Evolutionary conservation across 2,888 invertebrate genomes (phyloP).

Genomic region (Phragmatobia fuliginosa): DNA sequence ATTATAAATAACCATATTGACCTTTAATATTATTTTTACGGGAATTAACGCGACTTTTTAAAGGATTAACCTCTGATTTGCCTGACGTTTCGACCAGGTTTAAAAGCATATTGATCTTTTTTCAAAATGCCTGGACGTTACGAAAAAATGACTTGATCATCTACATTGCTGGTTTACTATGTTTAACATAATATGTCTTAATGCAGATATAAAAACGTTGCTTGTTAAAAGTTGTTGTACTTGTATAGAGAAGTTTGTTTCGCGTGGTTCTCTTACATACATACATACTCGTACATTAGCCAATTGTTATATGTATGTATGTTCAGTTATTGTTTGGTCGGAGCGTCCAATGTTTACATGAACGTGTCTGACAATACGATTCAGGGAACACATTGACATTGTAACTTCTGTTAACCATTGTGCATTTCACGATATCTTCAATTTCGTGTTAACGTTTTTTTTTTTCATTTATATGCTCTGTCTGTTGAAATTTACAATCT

Average conservation of each 20-base stretch:
- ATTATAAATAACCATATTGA: background rate
- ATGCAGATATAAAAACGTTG: background rate
- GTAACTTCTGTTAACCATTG: constrained; percentile 49
- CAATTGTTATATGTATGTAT: constrained; percentile 41
- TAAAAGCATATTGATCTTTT: background rate
- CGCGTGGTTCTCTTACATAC: constrained; percentile 29
- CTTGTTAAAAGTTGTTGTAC: constrained; percentile 4
- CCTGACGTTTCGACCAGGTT: too few relatives aligned
- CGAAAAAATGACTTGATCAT: background rate
- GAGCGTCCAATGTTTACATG: constrained; percentile 52
- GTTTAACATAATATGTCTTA: too few relatives aligned
- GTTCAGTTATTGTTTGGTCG: constrained; percentile 49
- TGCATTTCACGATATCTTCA: constrained; percentile 23
- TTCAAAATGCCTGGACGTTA: background rate
- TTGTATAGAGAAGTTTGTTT: too few relatives aligned
- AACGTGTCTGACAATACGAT: constrained; percentile 52
- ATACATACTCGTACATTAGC: constrained; percentile 25
- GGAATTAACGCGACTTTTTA: too few relatives aligned
- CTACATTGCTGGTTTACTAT: too few relatives aligned
- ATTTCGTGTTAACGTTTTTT: constrained; percentile 2
- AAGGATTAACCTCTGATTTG: too few relatives aligned
- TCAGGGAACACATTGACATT: constrained; percentile 53
- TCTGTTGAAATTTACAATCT: too few relatives aligned
- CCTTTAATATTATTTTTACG: too few relatives aligned
- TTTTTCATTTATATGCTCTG: background rate